Conservation (phyloP, 2,797 vertebrate species). For the Cynopterus sphinx region DNA sequence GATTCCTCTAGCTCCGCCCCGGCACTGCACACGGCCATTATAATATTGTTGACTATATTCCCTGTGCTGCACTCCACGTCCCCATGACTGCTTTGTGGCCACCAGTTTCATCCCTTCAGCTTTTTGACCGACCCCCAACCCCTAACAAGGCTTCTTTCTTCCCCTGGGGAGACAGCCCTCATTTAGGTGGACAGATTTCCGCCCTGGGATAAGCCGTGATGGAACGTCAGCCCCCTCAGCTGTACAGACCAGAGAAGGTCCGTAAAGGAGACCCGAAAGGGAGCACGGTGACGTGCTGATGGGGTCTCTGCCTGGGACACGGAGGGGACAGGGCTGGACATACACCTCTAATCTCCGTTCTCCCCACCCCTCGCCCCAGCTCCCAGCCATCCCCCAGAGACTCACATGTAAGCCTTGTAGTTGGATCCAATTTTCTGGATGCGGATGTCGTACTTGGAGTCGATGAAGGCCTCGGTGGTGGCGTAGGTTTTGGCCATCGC, state of each 20-base stretch:
- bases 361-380: background rate
- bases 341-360: fast-evolving
- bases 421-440: conserved; percentile 98
- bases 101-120: no score
- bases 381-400: background rate
- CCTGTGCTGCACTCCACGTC: no score
- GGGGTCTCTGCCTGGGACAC: background rate
- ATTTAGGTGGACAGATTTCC: background rate
- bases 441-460: conserved; percentile 97
- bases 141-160: background rate
- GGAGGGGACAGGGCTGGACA: background rate
- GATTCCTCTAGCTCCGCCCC: no score
- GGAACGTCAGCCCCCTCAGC: background rate
- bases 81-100: no score
- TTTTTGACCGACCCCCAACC: no score
- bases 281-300: fast-evolving
- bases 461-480: conserved; percentile 94
- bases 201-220: background rate
- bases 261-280: background rate
- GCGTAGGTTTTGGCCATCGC: conserved; percentile 96
- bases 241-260: background rate
- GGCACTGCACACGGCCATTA: no score
- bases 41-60: no score
- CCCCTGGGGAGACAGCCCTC: background rate
- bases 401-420: conserved; percentile 99